Percentiles rank a stretch among this genome's conserved stretches.
Conservation (phyloP, 2,113 vertebrate species). For the Pterocles orientalis region DNA sequence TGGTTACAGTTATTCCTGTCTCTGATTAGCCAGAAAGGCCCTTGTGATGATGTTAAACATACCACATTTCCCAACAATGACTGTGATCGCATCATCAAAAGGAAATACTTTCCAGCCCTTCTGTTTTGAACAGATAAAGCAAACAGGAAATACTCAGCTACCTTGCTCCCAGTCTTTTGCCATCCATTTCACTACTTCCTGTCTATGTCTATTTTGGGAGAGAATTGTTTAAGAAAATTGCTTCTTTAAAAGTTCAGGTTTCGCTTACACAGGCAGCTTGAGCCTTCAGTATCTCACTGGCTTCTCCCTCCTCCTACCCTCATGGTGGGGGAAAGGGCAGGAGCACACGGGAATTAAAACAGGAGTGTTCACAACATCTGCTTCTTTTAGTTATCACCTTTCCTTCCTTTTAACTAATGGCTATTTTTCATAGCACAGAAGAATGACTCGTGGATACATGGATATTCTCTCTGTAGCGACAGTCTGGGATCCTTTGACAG, state of each 20-base stretch:
- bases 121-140: not conserved
- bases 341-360: not conserved
- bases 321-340: not conserved
- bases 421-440: not conserved
- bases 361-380: not conserved
- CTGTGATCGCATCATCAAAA: not conserved
- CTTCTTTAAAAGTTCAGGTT: not conserved
- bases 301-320: not conserved
- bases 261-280: rapidly evolving
- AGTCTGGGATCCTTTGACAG: not conserved
- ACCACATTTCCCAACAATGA: not conserved
- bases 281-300: not conserved
- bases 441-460: not conserved
- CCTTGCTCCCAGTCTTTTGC: not conserved
- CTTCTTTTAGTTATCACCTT: not conserved
- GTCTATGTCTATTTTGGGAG: not conserved
- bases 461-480: not conserved
- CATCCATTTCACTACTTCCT: not conserved
- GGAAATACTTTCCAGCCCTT: conserved; percentile 27
- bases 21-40: not conserved
- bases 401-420: not conserved
- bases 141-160: not conserved
- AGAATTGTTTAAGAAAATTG: not conserved
- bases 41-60: not conserved
- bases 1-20: not conserved